These are phyloP conservation scores for Pinctada fucata DNA, from an alignment of 2,888 invertebrate genomes.

Conservation along the genomic window DNA sequence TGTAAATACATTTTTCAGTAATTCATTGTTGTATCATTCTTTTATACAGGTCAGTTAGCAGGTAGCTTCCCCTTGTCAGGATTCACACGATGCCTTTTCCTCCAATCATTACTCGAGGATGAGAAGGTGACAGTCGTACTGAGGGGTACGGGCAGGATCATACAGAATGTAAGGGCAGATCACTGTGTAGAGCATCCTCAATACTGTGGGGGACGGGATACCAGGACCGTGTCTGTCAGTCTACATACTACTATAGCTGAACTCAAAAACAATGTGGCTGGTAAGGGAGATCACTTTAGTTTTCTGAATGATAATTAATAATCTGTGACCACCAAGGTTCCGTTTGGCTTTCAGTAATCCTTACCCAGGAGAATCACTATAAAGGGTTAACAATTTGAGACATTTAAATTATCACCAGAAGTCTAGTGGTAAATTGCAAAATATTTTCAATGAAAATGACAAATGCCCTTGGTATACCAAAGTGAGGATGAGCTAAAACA, in stretches of 20 bases:
- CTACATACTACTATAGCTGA: conserved; percentile 86
- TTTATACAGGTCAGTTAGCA: conserved; percentile 46
- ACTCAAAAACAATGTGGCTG: conserved; percentile 82
- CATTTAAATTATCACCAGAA: too few relatives aligned
- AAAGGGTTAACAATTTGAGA: too few relatives aligned
- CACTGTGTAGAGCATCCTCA: conserved; percentile 81
- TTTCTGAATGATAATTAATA: too few relatives aligned
- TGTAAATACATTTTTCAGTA: too few relatives aligned
- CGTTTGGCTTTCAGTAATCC: too few relatives aligned
- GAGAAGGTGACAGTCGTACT: conserved; percentile 89
- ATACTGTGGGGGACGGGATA: conserved; percentile 85
- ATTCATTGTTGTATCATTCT: background rate
- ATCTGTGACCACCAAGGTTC: too few relatives aligned
- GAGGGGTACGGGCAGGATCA: conserved; percentile 60
- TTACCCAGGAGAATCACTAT: too few relatives aligned
- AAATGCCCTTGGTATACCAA: too few relatives aligned
- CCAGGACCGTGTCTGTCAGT: conserved; percentile 85
- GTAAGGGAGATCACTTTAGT: conserved; percentile 49
- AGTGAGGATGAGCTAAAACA: too few relatives aligned
- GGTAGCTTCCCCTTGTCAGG: conserved; percentile 82
- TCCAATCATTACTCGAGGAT: conserved; percentile 90
- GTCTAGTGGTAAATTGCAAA: too few relatives aligned
- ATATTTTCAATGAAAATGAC: too few relatives aligned
- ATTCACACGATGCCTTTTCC: conserved; percentile 89
- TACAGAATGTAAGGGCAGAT: conserved; percentile 51